Base-by-base conservation (phyloP, 2,888 invertebrate genomes). In the Netelia inedita region DNA sequence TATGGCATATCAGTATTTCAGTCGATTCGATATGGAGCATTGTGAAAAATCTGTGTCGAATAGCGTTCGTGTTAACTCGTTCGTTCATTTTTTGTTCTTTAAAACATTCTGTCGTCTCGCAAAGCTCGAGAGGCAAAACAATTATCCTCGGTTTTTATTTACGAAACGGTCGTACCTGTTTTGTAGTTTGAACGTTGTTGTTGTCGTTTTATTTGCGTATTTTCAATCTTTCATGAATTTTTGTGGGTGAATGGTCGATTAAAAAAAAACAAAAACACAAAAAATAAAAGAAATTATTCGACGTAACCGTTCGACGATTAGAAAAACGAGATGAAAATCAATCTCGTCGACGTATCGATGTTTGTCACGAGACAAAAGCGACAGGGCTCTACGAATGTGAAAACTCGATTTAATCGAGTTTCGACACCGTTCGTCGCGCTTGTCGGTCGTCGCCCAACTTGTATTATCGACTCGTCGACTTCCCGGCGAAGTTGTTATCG, bases 151-250 rank as follows among this genome's bases (percentile, higher is more conserved):
- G 10, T 35, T 75, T 46, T 19, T 82, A 69, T 82, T 85, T 69
- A 66, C 76, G 9, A 74, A 78, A 85, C 72, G 53, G 71, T 72
- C 66, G 85, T 86, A 86, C 85, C 85, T 86, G 80, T 82, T 82
- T 86, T 78, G 41, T 57, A 69, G 61, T 76, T 73, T 65, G 61
- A 76, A 59, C 41, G n/a, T 68, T 66, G 46, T 71, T 71, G 23
- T 71, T 71, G 28, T 28, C 28, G 28, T 28, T 28, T 28, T 28
- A 28, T 28, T 28, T 28, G 28, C 28, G 28, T 28, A 5, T 28
- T 28, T 0, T 28, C 28, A 28, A 28, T 21, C 43, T 14, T 69
- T 50, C 19, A 14, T 43, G 0, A 61, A 10, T 41, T 63, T 10
- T 35, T 35, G 8, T 63, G 35, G 46, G 46, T 14, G 68, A 19